Percentiles rank a stretch among this genome's conserved stretches.
phyloP scores from a whole-genome alignment of 2,113 vertebrate genomes.

The Crypturellus undulatus region DNA sequence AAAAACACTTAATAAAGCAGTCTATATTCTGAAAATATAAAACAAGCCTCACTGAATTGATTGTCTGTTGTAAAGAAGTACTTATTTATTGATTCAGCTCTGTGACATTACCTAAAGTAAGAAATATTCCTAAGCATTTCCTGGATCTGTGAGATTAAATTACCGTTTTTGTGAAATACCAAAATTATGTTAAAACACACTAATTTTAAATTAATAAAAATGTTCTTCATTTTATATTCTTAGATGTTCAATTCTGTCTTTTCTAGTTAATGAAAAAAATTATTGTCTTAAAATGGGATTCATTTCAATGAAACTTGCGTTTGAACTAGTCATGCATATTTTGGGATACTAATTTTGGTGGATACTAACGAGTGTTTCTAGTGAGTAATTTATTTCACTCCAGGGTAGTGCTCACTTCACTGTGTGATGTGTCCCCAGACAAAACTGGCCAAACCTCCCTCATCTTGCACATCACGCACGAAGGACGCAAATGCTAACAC shows the following conservation, averaged over 20 bases:
- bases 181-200: background rate
- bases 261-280: background rate
- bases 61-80: background rate
- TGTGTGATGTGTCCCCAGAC: no score
- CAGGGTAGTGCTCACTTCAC: background rate
- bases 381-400: background rate
- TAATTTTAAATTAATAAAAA: background rate
- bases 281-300: background rate
- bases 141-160: background rate
- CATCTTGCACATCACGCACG: background rate
- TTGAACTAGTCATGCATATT: fast-evolving
- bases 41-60: background rate
- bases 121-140: background rate
- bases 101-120: background rate
- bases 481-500: background rate
- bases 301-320: background rate
- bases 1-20: background rate
- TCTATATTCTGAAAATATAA: background rate
- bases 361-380: background rate
- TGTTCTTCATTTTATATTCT: background rate
- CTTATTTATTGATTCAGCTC: background rate
- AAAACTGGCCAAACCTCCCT: background rate
- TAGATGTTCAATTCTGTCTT: background rate
- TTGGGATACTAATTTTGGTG: background rate
- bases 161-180: background rate